phyloP scores from a whole-genome alignment of 2,797 vertebrate species.

The Darevskia nairensis region DNA sequence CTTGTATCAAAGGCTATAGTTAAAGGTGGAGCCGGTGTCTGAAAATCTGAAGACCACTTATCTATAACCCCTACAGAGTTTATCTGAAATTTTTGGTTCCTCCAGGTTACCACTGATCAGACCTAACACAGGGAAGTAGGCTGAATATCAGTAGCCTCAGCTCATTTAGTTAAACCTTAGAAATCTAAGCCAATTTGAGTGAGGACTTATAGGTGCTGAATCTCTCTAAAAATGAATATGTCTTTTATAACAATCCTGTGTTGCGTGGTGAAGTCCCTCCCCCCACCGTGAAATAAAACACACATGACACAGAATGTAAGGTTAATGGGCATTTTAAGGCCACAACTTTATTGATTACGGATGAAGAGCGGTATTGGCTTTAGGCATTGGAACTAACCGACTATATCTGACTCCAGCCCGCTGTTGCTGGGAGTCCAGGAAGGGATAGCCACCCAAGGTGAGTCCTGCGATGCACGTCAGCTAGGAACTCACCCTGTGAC shows the following conservation, averaged over 20 bases:
- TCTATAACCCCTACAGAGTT: neutral
- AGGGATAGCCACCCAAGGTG: no score
- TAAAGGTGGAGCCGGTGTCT: neutral
- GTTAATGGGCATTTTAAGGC: no score
- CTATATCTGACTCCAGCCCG: no score
- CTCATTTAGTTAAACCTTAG: neutral
- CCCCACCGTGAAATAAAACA: no score
- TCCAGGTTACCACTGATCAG: neutral
- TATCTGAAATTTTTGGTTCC: neutral
- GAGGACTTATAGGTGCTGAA: neutral
- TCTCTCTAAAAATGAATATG: conserved; percentile 34
- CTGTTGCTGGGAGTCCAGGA: no score
- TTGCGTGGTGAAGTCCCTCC: no score
- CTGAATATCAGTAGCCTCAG: neutral
- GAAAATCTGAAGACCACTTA: neutral
- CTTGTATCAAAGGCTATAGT: neutral
- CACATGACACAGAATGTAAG: no score
- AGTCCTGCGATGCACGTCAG: no score
- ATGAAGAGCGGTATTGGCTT: no score
- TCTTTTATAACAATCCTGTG: conserved; percentile 7
- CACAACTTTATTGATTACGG: no score
- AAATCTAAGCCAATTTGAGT: conserved; percentile 5
- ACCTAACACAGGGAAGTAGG: neutral
- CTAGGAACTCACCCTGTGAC: no score
- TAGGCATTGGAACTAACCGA: no score